Conservation (phyloP, 2,797 vertebrate genomes). For the Emydoidea blandingii region DNA sequence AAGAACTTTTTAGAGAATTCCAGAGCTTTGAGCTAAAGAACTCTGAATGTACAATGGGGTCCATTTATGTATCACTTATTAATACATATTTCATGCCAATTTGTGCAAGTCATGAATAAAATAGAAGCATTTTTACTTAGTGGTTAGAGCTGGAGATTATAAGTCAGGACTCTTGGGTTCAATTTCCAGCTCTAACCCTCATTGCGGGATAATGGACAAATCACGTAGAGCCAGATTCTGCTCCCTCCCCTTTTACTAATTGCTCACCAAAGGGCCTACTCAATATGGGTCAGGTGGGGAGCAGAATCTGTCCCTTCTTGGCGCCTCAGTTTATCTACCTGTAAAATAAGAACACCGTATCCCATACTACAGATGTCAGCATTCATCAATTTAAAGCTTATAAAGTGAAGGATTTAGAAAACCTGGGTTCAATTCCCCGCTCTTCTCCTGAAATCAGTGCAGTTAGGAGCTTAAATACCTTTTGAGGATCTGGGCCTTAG, state of each 20-base stretch:
- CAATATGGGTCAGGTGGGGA: not conserved
- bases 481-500: not conserved
- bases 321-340: not conserved
- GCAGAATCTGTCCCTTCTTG: not conserved
- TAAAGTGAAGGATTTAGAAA: not conserved
- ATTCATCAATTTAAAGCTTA: not conserved
- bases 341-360: not conserved
- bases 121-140: not conserved
- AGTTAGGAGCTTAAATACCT: not conserved
- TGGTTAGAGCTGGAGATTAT: not conserved
- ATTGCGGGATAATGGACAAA: not conserved
- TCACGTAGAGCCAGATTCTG: not conserved
- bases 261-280: too few relatives aligned
- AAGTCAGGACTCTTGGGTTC: not conserved
- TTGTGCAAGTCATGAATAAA: not conserved
- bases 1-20: constrained; percentile 1
- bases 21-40: not conserved
- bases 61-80: not conserved
- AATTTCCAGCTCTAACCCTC: not conserved
- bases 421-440: fast-evolving
- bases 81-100: not conserved
- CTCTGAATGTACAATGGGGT: not conserved
- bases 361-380: too few relatives aligned
- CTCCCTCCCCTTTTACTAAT: not conserved
- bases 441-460: not conserved